These are phyloP conservation scores for Rousettus madagascariensis DNA, from an alignment of 2,797 vertebrate genomes.

Conservation along the genomic window DNA sequence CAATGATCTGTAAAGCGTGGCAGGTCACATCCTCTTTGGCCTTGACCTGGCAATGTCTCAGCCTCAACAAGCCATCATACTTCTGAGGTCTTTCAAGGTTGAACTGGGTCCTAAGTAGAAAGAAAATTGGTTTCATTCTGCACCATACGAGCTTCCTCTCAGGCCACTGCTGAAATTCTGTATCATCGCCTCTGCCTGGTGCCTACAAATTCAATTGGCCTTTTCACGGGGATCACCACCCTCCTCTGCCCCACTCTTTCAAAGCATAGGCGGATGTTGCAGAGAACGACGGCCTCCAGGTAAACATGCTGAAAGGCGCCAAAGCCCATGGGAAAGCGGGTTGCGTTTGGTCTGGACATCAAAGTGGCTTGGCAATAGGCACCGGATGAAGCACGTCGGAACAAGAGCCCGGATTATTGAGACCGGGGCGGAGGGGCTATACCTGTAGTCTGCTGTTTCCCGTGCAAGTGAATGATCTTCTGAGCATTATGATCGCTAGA, in stretches of 20 bases:
- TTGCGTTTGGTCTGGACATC: background rate
- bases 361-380: background rate
- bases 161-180: background rate
- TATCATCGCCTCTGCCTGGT: background rate
- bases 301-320: slow-evolving; percentile 12
- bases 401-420: background rate
- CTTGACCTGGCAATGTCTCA: slow-evolving; percentile 18
- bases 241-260: background rate
- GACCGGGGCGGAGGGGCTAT: background rate
- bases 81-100: background rate
- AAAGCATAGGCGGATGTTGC: background rate
- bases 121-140: background rate
- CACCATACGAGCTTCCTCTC: slow-evolving; percentile 1
- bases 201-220: slow-evolving; percentile 6
- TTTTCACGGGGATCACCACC: background rate
- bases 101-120: background rate
- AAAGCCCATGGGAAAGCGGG: background rate
- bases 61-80: background rate
- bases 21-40: background rate
- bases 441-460: background rate
- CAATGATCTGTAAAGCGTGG: background rate
- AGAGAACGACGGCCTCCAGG: slow-evolving; percentile 40
- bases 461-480: background rate
- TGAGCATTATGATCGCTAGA: fast-evolving
- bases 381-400: background rate